These are phyloP conservation scores for Anthophora plumipes DNA, from an alignment of 2,888 invertebrate genomes.

Conservation along the genomic window DNA sequence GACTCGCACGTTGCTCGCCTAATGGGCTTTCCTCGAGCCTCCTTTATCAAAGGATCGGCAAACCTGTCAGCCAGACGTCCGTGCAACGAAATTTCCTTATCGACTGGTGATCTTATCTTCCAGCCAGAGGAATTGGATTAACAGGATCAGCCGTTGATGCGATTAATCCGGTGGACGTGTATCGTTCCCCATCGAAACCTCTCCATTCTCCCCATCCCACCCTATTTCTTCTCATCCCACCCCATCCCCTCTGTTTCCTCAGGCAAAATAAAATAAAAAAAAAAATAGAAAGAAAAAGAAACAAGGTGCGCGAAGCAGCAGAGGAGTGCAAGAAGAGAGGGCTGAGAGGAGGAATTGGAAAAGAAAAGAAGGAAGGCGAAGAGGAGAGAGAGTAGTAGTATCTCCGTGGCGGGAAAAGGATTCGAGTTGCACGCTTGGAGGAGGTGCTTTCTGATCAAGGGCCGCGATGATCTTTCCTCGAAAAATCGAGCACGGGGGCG, in stretches of 20 bases:
- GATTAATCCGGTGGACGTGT: slow-evolving; percentile 80
- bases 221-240: too few relatives aligned
- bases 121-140: slow-evolving; percentile 77
- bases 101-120: slow-evolving; percentile 10
- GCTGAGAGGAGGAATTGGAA: slow-evolving; percentile 10
- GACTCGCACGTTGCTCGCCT: neutral
- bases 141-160: slow-evolving; percentile 81
- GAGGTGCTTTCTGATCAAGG: slow-evolving; percentile 63
- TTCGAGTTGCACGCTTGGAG: slow-evolving; percentile 31
- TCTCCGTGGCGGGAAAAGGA: slow-evolving; percentile 28
- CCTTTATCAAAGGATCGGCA: neutral
- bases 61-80: slow-evolving; percentile 29
- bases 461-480: slow-evolving; percentile 59
- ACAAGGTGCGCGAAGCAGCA: neutral
- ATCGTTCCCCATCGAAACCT: slow-evolving; percentile 75
- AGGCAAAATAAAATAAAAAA: too few relatives aligned
- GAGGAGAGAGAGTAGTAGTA: neutral
- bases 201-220: slow-evolving; percentile 42
- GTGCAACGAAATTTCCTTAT: slow-evolving; percentile 44
- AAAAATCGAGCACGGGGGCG: slow-evolving; percentile 64
- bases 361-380: slow-evolving; percentile 20
- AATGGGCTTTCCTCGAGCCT: neutral
- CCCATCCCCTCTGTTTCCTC: slow-evolving; percentile 6
- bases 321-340: too few relatives aligned
- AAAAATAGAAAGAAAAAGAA: neutral